phyloP scores from a whole-genome alignment of 2,888 invertebrate genomes.

The Platypus cylindrus region DNA sequence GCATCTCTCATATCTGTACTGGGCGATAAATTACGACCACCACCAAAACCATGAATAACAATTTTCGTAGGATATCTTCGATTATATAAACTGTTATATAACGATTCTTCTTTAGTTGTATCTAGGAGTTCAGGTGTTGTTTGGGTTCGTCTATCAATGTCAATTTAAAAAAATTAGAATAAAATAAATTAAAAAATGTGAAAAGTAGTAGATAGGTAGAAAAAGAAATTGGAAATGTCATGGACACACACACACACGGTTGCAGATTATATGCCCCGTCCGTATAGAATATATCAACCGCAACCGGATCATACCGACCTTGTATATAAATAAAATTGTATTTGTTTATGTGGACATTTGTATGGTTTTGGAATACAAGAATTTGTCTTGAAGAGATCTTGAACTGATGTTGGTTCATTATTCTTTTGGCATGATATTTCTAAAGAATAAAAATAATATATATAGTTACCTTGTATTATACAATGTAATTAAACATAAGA shows the following conservation, averaged over 20 bases:
- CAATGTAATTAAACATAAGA: no score
- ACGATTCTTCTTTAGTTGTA: constrained; percentile 54
- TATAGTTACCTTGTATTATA: no score
- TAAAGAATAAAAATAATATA: no score
- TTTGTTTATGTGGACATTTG: constrained; percentile 69
- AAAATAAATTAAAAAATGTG: no score
- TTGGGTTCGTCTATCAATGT: constrained; percentile 58
- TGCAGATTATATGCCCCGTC: no score
- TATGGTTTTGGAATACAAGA: constrained; percentile 73
- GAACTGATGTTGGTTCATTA: constrained; percentile 42
- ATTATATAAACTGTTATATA: constrained; percentile 66
- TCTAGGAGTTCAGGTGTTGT: constrained; percentile 58
- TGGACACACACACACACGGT: no score
- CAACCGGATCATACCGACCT: no score
- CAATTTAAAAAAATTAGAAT: no score
- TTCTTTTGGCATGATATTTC: no score
- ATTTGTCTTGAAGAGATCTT: constrained; percentile 62
- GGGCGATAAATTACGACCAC: constrained; percentile 67
- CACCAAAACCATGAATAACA: constrained; percentile 84
- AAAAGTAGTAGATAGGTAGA: no score
- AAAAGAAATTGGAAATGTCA: no score
- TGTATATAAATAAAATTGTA: constrained; percentile 72
- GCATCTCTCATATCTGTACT: constrained; percentile 77
- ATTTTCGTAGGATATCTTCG: constrained; percentile 69
- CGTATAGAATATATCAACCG: no score